Evolutionary conservation across 2,113 vertebrate species (phyloP).

Genomic region (Amia ocellicauda): DNA sequence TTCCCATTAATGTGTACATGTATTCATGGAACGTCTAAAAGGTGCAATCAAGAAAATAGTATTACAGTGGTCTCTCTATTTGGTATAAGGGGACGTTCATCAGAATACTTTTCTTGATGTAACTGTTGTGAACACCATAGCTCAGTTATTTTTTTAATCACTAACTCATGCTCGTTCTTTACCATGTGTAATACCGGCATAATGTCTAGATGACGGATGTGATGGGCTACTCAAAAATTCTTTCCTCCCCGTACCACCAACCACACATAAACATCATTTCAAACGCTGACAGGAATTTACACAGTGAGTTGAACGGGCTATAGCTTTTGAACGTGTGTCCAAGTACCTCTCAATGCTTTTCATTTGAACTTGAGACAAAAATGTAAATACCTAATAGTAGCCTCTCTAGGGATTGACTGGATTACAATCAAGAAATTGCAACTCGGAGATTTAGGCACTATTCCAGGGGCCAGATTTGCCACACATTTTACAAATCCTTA

Average conservation of each 20-base stretch:
- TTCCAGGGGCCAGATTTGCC: neutral
- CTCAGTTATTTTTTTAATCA: no score
- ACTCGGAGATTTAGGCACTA: neutral
- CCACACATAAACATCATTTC: neutral
- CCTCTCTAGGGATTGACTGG: neutral
- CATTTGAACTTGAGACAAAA: constrained; percentile 15
- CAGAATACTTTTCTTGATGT: no score
- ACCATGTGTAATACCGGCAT: no score
- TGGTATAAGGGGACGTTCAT: no score
- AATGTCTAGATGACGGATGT: neutral
- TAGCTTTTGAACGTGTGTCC: constrained; percentile 2
- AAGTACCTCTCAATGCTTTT: constrained; percentile 8
- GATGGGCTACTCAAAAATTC: neutral
- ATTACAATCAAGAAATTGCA: constrained; percentile 11
- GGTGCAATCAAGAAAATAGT: no score
- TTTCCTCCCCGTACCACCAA: neutral
- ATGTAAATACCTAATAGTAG: constrained; percentile 18
- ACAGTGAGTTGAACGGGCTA: neutral
- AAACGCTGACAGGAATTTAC: constrained; percentile 10
- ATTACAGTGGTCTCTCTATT: no score
- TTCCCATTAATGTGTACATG: no score
- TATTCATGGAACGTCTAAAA: no score
- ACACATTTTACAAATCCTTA: no score
- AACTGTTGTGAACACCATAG: no score
- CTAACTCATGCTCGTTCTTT: no score